Conservation (phyloP, 30 jellyfish, hydroid and myxozoan species). For the Cassiopea xamachana region DNA sequence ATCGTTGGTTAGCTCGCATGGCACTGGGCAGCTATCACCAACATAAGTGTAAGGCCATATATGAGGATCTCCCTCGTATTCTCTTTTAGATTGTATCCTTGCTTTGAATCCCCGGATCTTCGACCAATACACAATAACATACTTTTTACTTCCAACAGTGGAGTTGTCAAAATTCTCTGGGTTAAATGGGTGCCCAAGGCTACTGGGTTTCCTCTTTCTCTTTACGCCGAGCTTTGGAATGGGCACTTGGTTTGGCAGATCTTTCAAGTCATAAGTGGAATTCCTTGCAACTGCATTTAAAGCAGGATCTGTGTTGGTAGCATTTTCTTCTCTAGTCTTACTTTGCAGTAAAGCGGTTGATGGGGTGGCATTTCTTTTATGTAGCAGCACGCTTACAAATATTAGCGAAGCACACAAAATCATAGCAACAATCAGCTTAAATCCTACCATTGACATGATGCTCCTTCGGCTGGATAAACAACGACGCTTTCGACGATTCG, state of each 20-base stretch:
- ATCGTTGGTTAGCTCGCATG: constrained; percentile 91
- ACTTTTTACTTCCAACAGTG: constrained; percentile 79
- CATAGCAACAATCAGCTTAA: constrained; percentile 4
- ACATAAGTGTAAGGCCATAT: constrained; percentile 98
- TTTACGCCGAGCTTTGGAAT: neutral
- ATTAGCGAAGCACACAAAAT: constrained; percentile 4
- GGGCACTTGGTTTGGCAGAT: neutral
- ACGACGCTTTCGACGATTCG: constrained; percentile 34
- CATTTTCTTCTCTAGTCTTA: neutral
- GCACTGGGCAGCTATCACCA: constrained; percentile 97
- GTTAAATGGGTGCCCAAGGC: constrained; percentile 94
- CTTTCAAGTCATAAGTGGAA: neutral
- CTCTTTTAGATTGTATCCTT: constrained; percentile 84
- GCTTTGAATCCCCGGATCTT: constrained; percentile 93
- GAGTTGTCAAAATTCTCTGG: constrained; percentile 89
- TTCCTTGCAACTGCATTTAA: neutral
- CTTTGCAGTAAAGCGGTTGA: neutral
- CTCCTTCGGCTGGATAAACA: constrained; percentile 41
- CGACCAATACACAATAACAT: constrained; percentile 94
- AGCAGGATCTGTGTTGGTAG: neutral
- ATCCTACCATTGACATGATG: constrained; percentile 15
- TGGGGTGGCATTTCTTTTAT: neutral
- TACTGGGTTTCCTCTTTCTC: constrained; percentile 51
- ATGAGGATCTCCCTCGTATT: constrained; percentile 86
- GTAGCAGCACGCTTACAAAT: constrained; percentile 1